phyloP scores from a whole-genome alignment of 2,797 vertebrate species.

The Oryzias sinensis region DNA sequence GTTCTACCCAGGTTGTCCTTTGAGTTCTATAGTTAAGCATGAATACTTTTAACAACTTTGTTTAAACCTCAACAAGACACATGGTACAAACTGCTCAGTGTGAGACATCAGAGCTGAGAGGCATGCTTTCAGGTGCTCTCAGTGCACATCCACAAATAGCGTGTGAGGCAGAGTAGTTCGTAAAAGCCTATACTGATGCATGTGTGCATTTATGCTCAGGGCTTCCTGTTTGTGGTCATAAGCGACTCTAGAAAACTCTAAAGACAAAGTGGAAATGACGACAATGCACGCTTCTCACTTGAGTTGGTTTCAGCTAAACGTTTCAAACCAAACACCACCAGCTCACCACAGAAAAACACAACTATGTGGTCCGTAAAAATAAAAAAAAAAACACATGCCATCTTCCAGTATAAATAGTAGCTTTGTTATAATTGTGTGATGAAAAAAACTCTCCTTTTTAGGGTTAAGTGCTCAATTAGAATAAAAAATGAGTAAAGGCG shows the following conservation, averaged over 20 bases:
- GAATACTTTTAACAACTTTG: no score
- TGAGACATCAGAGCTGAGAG: neutral
- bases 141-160: constrained; percentile 24
- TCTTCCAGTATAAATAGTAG: no score
- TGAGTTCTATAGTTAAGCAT: no score
- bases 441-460: no score
- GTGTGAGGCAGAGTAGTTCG: constrained; percentile 14
- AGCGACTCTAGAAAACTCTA: constrained; percentile 52
- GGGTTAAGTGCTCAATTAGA: neutral
- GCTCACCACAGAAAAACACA: neutral
- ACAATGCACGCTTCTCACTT: constrained; percentile 9
- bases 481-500: constrained; percentile 2
- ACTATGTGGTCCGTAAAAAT: neutral
- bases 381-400: neutral
- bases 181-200: constrained; percentile 27
- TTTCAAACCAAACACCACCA: neutral
- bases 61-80: neutral
- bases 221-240: constrained; percentile 69
- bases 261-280: constrained; percentile 20
- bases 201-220: constrained; percentile 52
- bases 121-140: constrained; percentile 15
- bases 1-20: no score
- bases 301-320: neutral
- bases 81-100: constrained; percentile 1
- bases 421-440: no score